These are phyloP conservation scores for Thamnophis sirtalis DNA, from an alignment of 2,113 vertebrate genomes.

Conservation along the genomic window DNA sequence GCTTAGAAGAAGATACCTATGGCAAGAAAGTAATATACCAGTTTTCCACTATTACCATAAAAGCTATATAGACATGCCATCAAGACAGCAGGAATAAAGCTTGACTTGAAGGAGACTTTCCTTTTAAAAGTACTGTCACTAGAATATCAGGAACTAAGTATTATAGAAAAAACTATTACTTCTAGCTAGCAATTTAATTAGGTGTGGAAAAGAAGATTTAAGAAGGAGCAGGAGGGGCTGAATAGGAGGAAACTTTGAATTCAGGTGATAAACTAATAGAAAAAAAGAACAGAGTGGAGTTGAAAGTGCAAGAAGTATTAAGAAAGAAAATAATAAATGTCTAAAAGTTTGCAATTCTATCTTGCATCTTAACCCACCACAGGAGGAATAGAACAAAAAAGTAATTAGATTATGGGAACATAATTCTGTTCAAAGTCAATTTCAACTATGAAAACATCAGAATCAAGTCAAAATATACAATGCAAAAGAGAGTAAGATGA, in stretches of 20 bases:
- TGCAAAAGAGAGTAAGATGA: background rate
- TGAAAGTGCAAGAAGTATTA: conserved; percentile 13
- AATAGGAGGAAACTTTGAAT: conserved; percentile 12
- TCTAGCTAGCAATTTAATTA: conserved; percentile 23
- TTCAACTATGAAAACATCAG: background rate
- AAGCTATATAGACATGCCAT: background rate
- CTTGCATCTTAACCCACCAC: background rate
- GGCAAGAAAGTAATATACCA: background rate
- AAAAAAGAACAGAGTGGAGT: background rate
- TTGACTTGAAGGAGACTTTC: background rate
- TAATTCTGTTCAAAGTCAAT: background rate
- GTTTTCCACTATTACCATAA: background rate
- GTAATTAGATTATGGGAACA: background rate
- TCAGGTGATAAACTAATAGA: conserved; percentile 3
- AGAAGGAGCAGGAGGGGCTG: background rate
- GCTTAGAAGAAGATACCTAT: background rate
- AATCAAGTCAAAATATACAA: background rate
- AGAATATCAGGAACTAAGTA: background rate
- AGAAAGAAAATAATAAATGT: conserved; percentile 11
- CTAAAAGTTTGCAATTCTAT: background rate
- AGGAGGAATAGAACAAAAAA: conserved; percentile 15
- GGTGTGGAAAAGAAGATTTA: conserved; percentile 18
- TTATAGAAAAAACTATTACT: background rate
- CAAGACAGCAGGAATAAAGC: background rate
- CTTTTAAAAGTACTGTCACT: background rate